Conservation (phyloP, 1,140 invertebrate genomes). For the Aphelenchoides fujianensis region DNA sequence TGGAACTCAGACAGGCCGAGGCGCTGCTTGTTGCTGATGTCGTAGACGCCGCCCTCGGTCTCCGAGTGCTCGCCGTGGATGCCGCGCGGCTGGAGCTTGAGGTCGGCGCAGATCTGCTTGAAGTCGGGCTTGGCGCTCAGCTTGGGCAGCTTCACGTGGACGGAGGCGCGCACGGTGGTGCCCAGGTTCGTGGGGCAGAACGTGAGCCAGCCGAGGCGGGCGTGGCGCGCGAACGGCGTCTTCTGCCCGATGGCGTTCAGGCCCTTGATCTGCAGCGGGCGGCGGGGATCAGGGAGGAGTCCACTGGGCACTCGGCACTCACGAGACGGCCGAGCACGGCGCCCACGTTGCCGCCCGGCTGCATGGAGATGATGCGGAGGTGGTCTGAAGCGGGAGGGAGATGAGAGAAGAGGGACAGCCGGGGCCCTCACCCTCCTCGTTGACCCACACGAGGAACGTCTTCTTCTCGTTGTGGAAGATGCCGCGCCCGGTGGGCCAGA, state of each 20-base stretch:
- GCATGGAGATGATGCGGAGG: constrained; percentile 93
- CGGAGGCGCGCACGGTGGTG: constrained; percentile 91
- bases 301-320: too few relatives aligned
- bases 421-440: constrained; percentile 56
- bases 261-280: too few relatives aligned
- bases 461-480: constrained; percentile 93
- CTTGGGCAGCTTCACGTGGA: constrained; percentile 95
- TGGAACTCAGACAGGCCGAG: constrained; percentile 63
- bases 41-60: too few relatives aligned
- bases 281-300: too few relatives aligned
- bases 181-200: too few relatives aligned
- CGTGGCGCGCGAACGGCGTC: too few relatives aligned
- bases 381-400: constrained; percentile 72
- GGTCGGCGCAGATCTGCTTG: too few relatives aligned
- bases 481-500: constrained; percentile 89
- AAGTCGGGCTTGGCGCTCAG: constrained; percentile 82
- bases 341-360: constrained; percentile 81
- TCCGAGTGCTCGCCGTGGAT: too few relatives aligned
- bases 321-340: constrained; percentile 82
- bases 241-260: too few relatives aligned
- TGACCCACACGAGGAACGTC: constrained; percentile 91
- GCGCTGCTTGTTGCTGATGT: constrained; percentile 67
- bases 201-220: too few relatives aligned
- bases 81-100: too few relatives aligned
- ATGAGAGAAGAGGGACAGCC: background rate